Conservation (phyloP, 2,888 invertebrate species). For the Sthenelais limicola region DNA sequence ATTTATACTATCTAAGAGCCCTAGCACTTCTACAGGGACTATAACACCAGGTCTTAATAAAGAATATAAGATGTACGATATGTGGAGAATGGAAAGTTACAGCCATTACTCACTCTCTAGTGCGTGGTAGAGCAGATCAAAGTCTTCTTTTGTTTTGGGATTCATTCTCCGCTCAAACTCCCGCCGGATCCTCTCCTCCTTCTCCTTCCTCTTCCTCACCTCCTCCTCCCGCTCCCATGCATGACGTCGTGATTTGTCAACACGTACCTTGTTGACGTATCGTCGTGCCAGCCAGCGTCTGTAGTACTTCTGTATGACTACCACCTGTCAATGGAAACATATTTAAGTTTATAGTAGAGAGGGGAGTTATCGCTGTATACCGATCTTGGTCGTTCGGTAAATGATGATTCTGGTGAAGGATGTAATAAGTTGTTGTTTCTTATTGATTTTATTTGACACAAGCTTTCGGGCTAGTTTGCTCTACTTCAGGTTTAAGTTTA, state of each 20-base stretch:
- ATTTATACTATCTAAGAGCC: too few relatives aligned
- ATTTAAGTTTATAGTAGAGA: background rate
- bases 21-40: too few relatives aligned
- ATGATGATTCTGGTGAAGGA: too few relatives aligned
- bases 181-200: constrained; percentile 68
- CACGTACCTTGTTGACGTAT: constrained; percentile 66
- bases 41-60: too few relatives aligned
- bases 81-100: too few relatives aligned
- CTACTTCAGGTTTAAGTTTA: background rate
- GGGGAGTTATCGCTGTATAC: too few relatives aligned
- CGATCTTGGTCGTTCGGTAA: too few relatives aligned
- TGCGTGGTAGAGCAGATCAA: constrained; percentile 71
- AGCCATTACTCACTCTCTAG: constrained; percentile 69
- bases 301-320: constrained; percentile 72
- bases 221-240: constrained; percentile 71
- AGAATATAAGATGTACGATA: too few relatives aligned
- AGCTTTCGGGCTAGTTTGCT: too few relatives aligned
- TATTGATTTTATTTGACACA: too few relatives aligned
- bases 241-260: constrained; percentile 64
- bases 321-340: constrained; percentile 63
- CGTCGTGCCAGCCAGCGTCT: constrained; percentile 71
- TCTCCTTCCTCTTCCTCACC: constrained; percentile 67
- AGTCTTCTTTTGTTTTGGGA: constrained; percentile 72
- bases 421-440: too few relatives aligned
- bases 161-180: constrained; percentile 72